Evolutionary conservation across 2,888 invertebrate species (phyloP).

Genomic region (Zygaena filipendulae): DNA sequence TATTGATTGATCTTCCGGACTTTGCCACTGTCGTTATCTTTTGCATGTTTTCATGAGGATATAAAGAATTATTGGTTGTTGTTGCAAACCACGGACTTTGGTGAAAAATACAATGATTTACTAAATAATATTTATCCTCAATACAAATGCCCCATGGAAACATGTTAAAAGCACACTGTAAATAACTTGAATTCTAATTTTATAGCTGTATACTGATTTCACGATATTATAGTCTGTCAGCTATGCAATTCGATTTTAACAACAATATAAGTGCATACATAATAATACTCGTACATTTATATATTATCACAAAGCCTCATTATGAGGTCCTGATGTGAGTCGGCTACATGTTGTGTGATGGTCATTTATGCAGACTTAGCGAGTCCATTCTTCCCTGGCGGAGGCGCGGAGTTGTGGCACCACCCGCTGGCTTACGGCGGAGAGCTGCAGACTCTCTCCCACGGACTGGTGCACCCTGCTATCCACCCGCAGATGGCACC

Average conservation of each 20-base stretch:
- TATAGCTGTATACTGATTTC: conserved; percentile 28
- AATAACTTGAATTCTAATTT: conserved; percentile 36
- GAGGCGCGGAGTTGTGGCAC: conserved; percentile 94
- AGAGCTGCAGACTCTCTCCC: conserved; percentile 87
- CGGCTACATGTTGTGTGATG: too few species aligned
- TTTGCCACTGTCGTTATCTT: conserved; percentile 40
- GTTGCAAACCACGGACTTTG: background rate
- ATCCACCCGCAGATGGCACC: conserved; percentile 96
- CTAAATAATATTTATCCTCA: too few species aligned
- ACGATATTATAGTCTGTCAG: conserved; percentile 18
- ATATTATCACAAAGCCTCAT: too few species aligned
- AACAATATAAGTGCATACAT: too few species aligned
- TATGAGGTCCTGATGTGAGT: too few species aligned
- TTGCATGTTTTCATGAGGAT: conserved; percentile 54
- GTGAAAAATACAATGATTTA: background rate
- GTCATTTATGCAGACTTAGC: conserved; percentile 81
- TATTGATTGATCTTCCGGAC: conserved; percentile 51
- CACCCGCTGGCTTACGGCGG: conserved; percentile 84
- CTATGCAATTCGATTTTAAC: too few species aligned
- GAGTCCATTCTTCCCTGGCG: conserved; percentile 92
- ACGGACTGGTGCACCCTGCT: conserved; percentile 95
- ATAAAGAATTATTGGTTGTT: too few species aligned
- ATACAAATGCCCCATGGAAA: conserved; percentile 35
- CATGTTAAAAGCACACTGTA: conserved; percentile 49
- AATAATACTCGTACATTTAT: too few species aligned